Conservation (phyloP, 1,140 invertebrate genomes). For the Papilio aristodemus region DNA sequence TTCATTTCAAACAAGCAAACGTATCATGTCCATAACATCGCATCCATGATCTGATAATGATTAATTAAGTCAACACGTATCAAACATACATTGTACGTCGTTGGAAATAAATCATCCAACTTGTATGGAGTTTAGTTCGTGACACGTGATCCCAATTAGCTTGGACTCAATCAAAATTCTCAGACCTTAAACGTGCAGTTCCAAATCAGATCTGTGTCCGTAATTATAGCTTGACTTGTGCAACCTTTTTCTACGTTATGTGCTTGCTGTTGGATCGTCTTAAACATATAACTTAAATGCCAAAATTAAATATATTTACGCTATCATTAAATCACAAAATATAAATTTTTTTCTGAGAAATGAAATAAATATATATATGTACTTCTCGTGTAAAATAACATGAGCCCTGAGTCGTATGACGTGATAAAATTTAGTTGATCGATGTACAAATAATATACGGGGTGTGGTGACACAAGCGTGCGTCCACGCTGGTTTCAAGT, state of each 20-base stretch:
- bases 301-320: too few relatives aligned
- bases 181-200: conserved; percentile 12
- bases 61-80: conserved; percentile 31
- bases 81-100: conserved; percentile 22
- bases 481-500: too few relatives aligned
- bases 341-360: too few relatives aligned
- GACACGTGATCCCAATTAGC: conserved; percentile 29
- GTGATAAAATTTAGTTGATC: too few relatives aligned
- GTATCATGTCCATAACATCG: conserved; percentile 12
- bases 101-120: conserved; percentile 16
- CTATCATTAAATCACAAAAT: too few relatives aligned
- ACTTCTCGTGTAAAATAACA: too few relatives aligned
- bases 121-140: conserved; percentile 2
- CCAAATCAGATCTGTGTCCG: conserved; percentile 18
- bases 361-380: too few relatives aligned
- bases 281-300: too few relatives aligned
- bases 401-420: too few relatives aligned
- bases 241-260: background rate
- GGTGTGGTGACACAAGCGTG: too few relatives aligned
- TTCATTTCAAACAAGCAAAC: conserved; percentile 26
- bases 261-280: too few relatives aligned
- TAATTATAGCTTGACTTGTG: conserved; percentile 17
- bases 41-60: conserved; percentile 23
- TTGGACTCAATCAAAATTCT: conserved; percentile 20
- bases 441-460: too few relatives aligned